phyloP scores from a whole-genome alignment of 1,140 invertebrate species.

The Dinoponera quadriceps region DNA sequence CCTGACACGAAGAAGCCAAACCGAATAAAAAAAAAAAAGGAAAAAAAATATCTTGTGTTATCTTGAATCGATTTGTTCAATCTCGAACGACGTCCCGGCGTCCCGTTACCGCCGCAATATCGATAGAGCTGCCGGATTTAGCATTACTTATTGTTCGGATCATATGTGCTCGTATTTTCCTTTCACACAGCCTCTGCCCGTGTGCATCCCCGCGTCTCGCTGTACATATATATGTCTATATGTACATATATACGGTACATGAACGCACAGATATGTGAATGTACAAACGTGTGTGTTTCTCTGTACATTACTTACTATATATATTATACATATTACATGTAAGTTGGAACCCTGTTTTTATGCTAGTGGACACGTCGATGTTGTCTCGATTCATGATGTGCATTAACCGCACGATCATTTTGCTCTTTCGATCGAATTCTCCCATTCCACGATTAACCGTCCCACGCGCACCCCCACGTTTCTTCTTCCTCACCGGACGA shows the following conservation, averaged over 20 bases:
- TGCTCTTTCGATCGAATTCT: slow-evolving; percentile 21
- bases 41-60: slow-evolving; percentile 4
- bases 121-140: slow-evolving; percentile 41
- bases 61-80: slow-evolving; percentile 16
- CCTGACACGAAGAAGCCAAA: slow-evolving; percentile 63
- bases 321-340: slow-evolving; percentile 22
- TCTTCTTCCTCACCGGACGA: neutral
- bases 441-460: neutral
- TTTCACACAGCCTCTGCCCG: slow-evolving; percentile 57
- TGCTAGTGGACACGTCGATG: slow-evolving; percentile 45
- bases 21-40: slow-evolving; percentile 3
- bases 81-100: slow-evolving; percentile 6
- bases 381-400: slow-evolving; percentile 39
- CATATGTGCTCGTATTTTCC: slow-evolving; percentile 49
- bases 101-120: neutral
- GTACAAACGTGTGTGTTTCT: slow-evolving; percentile 12
- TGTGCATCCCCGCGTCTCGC: slow-evolving; percentile 57
- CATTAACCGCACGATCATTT: slow-evolving; percentile 50
- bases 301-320: neutral
- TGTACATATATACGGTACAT: slow-evolving; percentile 40
- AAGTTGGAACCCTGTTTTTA: slow-evolving; percentile 39
- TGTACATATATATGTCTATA: slow-evolving; percentile 41
- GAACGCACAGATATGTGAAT: slow-evolving; percentile 10
- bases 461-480: neutral
- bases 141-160: slow-evolving; percentile 36